These are phyloP conservation scores for Pyrrhia umbra DNA, from an alignment of 2,888 invertebrate genomes.

Conservation along the genomic window DNA sequence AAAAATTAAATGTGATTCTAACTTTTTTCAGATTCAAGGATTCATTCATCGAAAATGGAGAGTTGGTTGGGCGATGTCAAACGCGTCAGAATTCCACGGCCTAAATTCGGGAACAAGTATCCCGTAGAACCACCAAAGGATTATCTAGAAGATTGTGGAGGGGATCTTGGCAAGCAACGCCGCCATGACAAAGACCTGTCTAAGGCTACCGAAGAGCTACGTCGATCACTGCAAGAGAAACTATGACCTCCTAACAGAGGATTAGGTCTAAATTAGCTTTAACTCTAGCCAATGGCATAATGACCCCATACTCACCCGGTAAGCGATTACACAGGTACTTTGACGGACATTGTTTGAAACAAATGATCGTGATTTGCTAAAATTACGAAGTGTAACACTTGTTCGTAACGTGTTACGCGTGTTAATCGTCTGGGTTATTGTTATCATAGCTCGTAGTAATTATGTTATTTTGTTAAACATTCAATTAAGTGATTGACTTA, in stretches of 20 bases:
- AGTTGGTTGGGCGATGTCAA: constrained; percentile 96
- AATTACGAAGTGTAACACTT: constrained; percentile 58
- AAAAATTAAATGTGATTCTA: neutral
- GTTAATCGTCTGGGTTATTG: constrained; percentile 56
- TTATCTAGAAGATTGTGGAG: constrained; percentile 92
- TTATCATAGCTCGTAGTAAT: constrained; percentile 51
- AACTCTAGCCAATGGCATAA: constrained; percentile 62
- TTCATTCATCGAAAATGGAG: constrained; percentile 90
- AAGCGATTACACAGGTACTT: constrained; percentile 66
- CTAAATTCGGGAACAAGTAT: constrained; percentile 93
- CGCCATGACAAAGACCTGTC: constrained; percentile 90
- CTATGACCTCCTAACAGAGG: constrained; percentile 87
- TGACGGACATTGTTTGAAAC: constrained; percentile 65
- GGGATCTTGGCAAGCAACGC: constrained; percentile 88
- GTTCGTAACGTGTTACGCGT: constrained; percentile 50
- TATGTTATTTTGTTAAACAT: constrained; percentile 45
- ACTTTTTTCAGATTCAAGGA: constrained; percentile 22
- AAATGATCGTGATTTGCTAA: constrained; percentile 69
- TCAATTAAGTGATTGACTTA: constrained; percentile 3
- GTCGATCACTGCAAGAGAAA: constrained; percentile 94
- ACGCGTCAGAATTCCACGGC: constrained; percentile 95
- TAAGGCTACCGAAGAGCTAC: constrained; percentile 94
- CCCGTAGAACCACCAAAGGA: constrained; percentile 95
- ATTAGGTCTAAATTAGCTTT: constrained; percentile 72
- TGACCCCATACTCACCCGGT: constrained; percentile 62